Percentiles rank a stretch among this genome's conserved stretches.
Conservation (phyloP, 30 jellyfish, hydroid and myxozoan species). For the Aurelia sp. region DNA sequence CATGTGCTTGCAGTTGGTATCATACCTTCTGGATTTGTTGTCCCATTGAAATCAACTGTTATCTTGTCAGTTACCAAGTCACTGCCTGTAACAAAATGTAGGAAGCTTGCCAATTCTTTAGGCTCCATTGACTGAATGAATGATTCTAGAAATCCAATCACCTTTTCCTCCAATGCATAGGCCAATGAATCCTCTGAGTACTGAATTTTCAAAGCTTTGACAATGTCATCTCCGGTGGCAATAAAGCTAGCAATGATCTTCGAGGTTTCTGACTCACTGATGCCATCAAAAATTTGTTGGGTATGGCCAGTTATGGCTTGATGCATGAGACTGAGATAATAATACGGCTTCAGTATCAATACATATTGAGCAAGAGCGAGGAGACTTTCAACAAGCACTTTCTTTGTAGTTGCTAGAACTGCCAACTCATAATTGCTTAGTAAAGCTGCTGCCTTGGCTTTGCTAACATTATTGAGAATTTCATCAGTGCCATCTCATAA, state of each 20-base stretch:
- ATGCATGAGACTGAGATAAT: slow-evolving; percentile 5
- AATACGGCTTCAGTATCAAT: slow-evolving; percentile 2
- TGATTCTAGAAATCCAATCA: slow-evolving; percentile 1
- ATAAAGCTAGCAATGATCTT: neutral
- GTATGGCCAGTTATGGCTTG: neutral
- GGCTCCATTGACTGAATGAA: neutral
- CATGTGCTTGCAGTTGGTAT: slow-evolving; percentile 18
- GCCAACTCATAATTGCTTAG: slow-evolving; percentile 3
- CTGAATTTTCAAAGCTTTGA: neutral
- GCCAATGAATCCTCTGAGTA: slow-evolving; percentile 6
- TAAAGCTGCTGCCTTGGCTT: slow-evolving; percentile 3
- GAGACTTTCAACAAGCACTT: neutral
- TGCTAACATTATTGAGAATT: neutral
- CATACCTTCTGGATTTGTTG: slow-evolving; percentile 9
- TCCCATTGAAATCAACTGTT: slow-evolving; percentile 14
- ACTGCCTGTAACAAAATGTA: neutral
- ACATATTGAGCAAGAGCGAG: neutral
- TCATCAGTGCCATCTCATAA: slow-evolving; percentile 6
- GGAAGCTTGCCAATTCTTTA: neutral
- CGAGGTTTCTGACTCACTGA: slow-evolving; percentile 1
- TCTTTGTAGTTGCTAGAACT: neutral
- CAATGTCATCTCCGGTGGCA: slow-evolving; percentile 7
- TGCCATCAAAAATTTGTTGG: neutral
- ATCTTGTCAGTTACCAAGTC: slow-evolving; percentile 7
- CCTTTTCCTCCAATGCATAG: slow-evolving; percentile 8